Base-by-base conservation (phyloP, 2,797 vertebrate species). In the Microchirus variegatus region DNA sequence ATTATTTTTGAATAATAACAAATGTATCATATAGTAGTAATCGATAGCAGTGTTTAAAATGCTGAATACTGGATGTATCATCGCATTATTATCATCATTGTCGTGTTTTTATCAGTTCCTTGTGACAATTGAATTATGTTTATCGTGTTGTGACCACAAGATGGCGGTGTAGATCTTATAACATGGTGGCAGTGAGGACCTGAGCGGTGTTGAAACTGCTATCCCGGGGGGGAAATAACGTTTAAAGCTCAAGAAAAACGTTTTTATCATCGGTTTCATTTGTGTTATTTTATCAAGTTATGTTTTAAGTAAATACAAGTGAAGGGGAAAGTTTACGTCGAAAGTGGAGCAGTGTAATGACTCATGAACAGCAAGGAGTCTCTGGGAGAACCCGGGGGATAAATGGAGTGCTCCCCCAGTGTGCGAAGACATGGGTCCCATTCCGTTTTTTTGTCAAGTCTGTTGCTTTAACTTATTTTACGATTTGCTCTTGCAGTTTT, bases 341-440 rank as follows among this genome's bases (percentile, higher is more conserved):
- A 18, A n/a, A 14, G 38, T 1, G 16, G 19, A 16, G 38, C 10
- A 2, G 0, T 8, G 1, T 14, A 56, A 11, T 46, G 17, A 17
- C 36, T 13, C 1, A 22, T 42, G 1, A 63, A 40, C 7, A 14
- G 2, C 42, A 9, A 18, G 35, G 1, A 5, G 3, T 44, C 0
- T 19, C 37, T 18, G 71, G 59, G 73, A 19, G n/a, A 40, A 47
- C n/a, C 70, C 5, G 67, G 70, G 16, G 54, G 2, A 17, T 69
- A 80, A 79, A 86, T 73, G 52, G 17, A 88, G 43, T 72, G 19
- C 65, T 51, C 54, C 73, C 12, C n/a, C 17, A 17, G 47, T 38
- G 10, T 72, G 43, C 1, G 5, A 31, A 55, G 56, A 55, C 44
- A 10, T 36, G 46, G 48, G 61, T 10, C 53, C 10, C 46, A 56